Percentiles rank a stretch among this genome's conserved stretches.
Evolutionary conservation across 2,113 vertebrate species (phyloP).

Genomic region (Meleagris gallopavo): DNA sequence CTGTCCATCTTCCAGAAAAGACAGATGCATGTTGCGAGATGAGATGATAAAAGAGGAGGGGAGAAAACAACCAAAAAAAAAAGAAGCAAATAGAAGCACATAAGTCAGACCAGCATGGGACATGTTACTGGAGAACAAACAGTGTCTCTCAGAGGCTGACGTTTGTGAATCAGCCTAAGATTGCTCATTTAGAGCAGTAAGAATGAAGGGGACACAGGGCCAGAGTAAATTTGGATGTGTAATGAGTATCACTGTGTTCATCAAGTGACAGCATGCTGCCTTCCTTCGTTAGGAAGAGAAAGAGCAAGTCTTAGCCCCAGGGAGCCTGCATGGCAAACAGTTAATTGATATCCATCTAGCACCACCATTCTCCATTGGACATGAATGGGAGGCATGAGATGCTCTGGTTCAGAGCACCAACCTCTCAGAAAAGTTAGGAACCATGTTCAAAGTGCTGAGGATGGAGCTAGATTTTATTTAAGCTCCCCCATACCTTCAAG

Average conservation of each 20-base stretch:
- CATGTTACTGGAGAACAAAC: neutral
- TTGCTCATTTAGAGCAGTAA: neutral
- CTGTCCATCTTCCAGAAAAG: neutral
- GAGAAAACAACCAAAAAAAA: neutral
- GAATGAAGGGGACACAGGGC: neutral
- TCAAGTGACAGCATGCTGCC: neutral
- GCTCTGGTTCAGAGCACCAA: neutral
- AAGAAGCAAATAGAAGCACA: neutral
- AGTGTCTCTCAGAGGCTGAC: neutral
- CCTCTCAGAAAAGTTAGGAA: neutral
- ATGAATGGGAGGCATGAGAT: neutral
- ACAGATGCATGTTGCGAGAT: neutral
- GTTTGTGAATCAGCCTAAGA: neutral
- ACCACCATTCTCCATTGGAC: neutral
- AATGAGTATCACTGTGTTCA: neutral
- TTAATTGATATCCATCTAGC: neutral
- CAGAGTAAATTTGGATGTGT: neutral
- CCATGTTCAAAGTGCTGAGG: neutral
- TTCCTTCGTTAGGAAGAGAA: neutral
- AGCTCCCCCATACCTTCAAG: neutral
- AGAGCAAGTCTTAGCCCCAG: neutral
- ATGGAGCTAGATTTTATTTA: neutral
- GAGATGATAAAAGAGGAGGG: neutral
- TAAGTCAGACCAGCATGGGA: neutral
- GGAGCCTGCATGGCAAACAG: neutral